A percentile compares a stretch with the other conserved stretches of the same genome.
These are phyloP conservation scores for Noctua fimbriata DNA, from an alignment of 2,888 invertebrate species.

Conservation along the genomic window DNA sequence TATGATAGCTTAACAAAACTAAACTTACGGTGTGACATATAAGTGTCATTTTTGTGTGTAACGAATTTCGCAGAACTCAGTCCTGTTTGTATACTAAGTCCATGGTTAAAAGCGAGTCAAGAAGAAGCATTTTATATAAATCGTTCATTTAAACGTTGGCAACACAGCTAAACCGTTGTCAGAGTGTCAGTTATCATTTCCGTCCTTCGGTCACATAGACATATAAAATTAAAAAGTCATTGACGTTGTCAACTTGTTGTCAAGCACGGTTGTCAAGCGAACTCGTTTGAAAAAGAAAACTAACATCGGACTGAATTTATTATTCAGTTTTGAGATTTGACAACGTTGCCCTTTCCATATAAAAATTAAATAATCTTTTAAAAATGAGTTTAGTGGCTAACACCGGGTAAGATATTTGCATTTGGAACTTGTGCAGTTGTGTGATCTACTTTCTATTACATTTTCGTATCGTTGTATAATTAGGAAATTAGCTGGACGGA, in stretches of 20 bases:
- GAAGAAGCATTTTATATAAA: not conserved
- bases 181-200: not conserved
- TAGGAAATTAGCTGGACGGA: constrained; percentile 94
- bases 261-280: constrained; percentile 26
- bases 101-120: not conserved
- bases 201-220: constrained; percentile 19
- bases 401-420: constrained; percentile 82
- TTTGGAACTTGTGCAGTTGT: constrained; percentile 32
- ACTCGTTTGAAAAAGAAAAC: constrained; percentile 41
- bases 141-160: not conserved
- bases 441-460: constrained; percentile 59
- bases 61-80: too few species aligned
- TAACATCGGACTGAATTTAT: constrained; percentile 20
- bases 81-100: too few species aligned
- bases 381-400: constrained; percentile 89
- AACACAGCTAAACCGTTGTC: constrained; percentile 13
- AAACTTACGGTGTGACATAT: too few species aligned
- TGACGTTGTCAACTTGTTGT: constrained; percentile 46
- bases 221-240: too few species aligned
- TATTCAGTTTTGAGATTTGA: constrained; percentile 30
- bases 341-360: constrained; percentile 27
- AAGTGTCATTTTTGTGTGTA: too few species aligned
- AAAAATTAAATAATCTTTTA: constrained; percentile 39
- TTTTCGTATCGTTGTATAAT: constrained; percentile 65
- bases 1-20: too few species aligned